Conservation (phyloP, 2,113 vertebrate genomes). For the Scopus umbretta region DNA sequence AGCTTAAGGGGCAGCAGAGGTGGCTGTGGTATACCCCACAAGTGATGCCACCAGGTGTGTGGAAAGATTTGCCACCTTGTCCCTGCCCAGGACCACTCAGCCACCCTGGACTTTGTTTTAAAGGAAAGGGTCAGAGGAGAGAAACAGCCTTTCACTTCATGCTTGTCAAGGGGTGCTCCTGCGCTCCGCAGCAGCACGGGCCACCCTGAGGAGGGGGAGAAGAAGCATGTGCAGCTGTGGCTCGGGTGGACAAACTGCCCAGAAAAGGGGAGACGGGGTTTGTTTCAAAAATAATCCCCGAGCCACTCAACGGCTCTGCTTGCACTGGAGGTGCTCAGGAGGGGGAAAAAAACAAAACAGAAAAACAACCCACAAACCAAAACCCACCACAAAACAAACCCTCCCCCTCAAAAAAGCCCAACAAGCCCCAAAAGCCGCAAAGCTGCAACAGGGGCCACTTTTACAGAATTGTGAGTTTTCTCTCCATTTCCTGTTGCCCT, state of each 20-base stretch:
- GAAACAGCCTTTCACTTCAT: not conserved
- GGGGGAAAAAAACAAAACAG: not conserved
- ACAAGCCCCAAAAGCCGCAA: not conserved
- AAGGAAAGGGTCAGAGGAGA: not conserved
- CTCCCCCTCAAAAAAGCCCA: no score
- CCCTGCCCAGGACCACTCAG: accelerated
- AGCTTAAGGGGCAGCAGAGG: not conserved
- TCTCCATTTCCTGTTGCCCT: not conserved
- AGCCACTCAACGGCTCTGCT: not conserved
- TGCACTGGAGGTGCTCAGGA: accelerated
- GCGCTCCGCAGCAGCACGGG: not conserved
- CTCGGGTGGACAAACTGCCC: accelerated
- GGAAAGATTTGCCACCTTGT: no score
- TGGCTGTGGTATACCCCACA: accelerated
- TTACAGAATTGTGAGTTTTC: not conserved
- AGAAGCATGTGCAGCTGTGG: accelerated
- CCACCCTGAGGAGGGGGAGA: not conserved
- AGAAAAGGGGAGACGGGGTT: accelerated
- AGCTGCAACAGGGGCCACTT: not conserved
- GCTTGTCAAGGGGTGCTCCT: not conserved
- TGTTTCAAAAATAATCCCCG: not conserved
- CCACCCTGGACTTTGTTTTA: accelerated
- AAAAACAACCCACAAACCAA: no score
- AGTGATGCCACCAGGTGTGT: accelerated
- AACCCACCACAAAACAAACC: no score